These are phyloP conservation scores for Chloroceryle aenea DNA, from an alignment of 2,113 vertebrate species.

Conservation along the genomic window DNA sequence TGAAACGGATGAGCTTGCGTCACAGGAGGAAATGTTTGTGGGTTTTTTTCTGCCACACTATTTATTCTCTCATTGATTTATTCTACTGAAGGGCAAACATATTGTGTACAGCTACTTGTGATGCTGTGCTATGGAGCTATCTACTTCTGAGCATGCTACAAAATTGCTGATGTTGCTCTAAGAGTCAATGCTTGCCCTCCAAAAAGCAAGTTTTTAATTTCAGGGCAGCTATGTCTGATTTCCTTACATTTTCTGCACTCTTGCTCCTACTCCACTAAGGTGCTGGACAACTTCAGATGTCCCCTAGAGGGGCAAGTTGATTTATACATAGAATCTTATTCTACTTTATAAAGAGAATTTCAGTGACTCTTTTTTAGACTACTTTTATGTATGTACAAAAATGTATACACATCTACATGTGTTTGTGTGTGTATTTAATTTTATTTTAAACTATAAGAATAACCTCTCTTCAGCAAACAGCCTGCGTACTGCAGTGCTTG, in stretches of 20 bases:
- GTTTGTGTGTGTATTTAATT: not conserved
- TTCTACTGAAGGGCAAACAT: slow-evolving; percentile 22
- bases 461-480: not conserved
- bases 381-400: not conserved
- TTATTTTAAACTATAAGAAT: not conserved
- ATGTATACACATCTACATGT: not conserved
- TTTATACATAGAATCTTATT: not conserved
- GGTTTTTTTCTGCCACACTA: not conserved
- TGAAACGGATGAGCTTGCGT: not conserved
- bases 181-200: not conserved
- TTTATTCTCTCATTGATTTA: slow-evolving; percentile 23
- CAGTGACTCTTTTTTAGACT: not conserved
- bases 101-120: not conserved
- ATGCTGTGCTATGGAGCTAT: not conserved
- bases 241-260: not conserved
- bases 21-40: not conserved
- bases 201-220: not conserved
- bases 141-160: not conserved
- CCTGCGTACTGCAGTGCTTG: not conserved
- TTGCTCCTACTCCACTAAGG: slow-evolving; percentile 12
- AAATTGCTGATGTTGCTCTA: not conserved
- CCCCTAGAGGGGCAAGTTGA: not conserved
- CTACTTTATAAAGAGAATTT: not conserved
- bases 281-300: not conserved
- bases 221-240: not conserved